Conservation (phyloP, 2,113 vertebrate genomes). For the rat (Rattus norvegicus) region GRCr8 NC_086033.1:38406001-38406500, state of each 20-base stretch:
- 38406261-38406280: neutral
- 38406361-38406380: neutral
- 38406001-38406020: neutral
- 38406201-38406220: neutral
- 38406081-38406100: neutral
- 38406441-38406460: neutral
- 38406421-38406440: neutral
- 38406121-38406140: neutral
- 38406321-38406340: neutral
- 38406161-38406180: neutral
- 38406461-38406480: no score
- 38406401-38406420: neutral
- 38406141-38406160: neutral
- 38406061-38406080: neutral
- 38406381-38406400: neutral
- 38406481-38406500: no score
- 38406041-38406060: neutral
- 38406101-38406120: conserved; percentile 27
- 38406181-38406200: neutral
- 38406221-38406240: neutral
- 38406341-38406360: neutral
- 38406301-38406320: neutral
- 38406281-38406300: no score
- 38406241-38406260: neutral
- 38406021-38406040: neutral